Base-by-base conservation (phyloP, 2,113 vertebrate species). In the Gopherus evgoodei region DNA sequence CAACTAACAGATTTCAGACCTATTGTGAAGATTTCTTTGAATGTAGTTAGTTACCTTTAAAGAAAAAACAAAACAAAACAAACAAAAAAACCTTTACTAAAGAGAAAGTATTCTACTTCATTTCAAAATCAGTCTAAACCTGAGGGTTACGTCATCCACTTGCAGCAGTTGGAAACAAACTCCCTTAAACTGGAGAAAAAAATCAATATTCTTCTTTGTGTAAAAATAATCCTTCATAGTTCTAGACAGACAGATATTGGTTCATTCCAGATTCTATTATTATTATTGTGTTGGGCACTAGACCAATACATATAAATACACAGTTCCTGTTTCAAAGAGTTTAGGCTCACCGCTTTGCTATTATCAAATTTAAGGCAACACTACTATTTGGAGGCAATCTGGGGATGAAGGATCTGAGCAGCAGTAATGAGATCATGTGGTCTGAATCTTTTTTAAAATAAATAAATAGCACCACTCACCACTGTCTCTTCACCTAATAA, bases 51-150 rank as follows among this genome's bases (percentile, higher is more conserved):
- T 78, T 93, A 90, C 72, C 21, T 92, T 53, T 65, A 52, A 91
- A 92, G 52, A 78, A 42, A 54, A 93, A 59, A 81, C 93, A 50
- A 57, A 49, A 72, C 3, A 54, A n/a, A 47, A 8, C 10, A 49
- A 59, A 84, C 38, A 94, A 72, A 93, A 16, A 42, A 50, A 31
- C 53, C 10, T 50, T 21, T 90, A 35, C 56, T 85, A 79, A 86
- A 86, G 57, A 83, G n/a, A 82, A 96, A 94, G 4, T 47, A 10
- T 84, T 91, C 90, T 90, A 10, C 9, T 72, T 96, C 57, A 5
- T 81, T 96, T 95, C 90, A 91, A 50, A 25, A 75, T 22, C 84
- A 89, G 38, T 82, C 47, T 93, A 81, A 84, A 56, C 16, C 47
- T 22, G 12, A 42, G 27, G 49, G 91, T 80, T 76, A 65, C 31